Percentiles rank a stretch among this genome's conserved stretches.
Conservation (phyloP, 2,113 vertebrate species). For the Sciurus niger region DNA sequence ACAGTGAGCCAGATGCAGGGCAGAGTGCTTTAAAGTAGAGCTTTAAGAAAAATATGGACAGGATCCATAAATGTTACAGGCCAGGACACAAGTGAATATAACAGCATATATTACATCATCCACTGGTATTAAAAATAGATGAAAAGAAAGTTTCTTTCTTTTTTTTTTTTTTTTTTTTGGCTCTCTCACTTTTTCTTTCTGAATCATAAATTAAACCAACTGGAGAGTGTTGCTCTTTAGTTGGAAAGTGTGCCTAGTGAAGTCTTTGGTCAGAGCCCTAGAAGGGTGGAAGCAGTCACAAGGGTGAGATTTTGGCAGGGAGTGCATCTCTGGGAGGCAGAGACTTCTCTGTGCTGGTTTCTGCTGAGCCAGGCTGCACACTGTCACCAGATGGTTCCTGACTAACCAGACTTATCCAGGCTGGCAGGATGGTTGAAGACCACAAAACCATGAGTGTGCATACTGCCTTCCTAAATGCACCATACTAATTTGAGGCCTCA, state of each 20-base stretch:
- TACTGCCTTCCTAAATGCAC: background rate
- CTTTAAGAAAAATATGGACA: conserved; percentile 3
- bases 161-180: too few species aligned
- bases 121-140: background rate
- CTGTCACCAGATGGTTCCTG: conserved; percentile 27
- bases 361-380: background rate
- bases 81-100: background rate
- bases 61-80: background rate
- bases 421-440: conserved; percentile 50
- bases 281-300: background rate
- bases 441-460: conserved; percentile 66
- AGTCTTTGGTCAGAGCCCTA: background rate
- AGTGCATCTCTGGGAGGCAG: background rate
- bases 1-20: background rate
- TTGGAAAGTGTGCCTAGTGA: background rate
- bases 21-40: background rate
- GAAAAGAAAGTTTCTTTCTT: conserved; percentile 16
- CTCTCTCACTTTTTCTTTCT: background rate
- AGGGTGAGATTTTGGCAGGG: background rate
- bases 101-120: background rate
- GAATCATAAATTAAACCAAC: background rate
- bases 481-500: background rate
- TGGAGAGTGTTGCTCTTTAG: background rate
- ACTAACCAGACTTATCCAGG: background rate
- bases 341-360: background rate